These are phyloP conservation scores for Torymus auratus DNA, from an alignment of 2,888 invertebrate species.

Conservation along the genomic window DNA sequence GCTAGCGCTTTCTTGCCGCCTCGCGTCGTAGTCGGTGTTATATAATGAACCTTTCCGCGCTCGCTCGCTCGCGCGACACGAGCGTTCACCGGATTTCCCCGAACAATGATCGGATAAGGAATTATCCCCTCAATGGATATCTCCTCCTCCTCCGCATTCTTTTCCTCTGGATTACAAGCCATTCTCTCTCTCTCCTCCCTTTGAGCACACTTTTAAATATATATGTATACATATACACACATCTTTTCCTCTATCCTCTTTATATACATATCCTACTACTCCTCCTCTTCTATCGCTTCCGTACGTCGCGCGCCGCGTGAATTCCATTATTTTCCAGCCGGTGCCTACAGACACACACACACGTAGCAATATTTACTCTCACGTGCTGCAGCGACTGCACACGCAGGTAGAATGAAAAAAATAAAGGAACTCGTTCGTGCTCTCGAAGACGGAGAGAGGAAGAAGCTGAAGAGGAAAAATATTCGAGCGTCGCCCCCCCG, in stretches of 20 bases:
- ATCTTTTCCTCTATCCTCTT: too few species aligned
- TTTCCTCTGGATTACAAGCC: constrained; percentile 45
- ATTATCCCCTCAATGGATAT: constrained; percentile 47
- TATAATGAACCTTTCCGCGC: constrained; percentile 54
- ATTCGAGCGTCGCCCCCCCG: not conserved
- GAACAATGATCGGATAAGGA: constrained; percentile 56
- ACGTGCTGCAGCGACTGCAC: too few species aligned
- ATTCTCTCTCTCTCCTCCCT: constrained; percentile 5
- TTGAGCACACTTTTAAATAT: constrained; percentile 24
- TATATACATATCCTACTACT: too few species aligned
- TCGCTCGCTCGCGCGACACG: not conserved
- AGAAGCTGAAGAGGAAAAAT: constrained; percentile 2
- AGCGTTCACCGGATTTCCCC: constrained; percentile 28
- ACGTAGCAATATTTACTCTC: not conserved
- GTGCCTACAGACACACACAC: not conserved
- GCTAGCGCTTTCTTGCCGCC: too few species aligned
- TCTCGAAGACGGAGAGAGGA: not conserved
- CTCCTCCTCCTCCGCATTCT: not conserved
- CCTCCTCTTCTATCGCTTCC: constrained; percentile 11
- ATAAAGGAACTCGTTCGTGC: too few species aligned
- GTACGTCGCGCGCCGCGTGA: constrained; percentile 36
- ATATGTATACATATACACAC: not conserved
- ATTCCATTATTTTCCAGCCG: constrained; percentile 51
- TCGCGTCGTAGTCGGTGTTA: not conserved
- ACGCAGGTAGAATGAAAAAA: too few species aligned